A percentile compares a stretch with the other conserved stretches of the same genome.
phyloP scores from a whole-genome alignment of 2,888 invertebrate genomes.

The Amphipoea lucens region DNA sequence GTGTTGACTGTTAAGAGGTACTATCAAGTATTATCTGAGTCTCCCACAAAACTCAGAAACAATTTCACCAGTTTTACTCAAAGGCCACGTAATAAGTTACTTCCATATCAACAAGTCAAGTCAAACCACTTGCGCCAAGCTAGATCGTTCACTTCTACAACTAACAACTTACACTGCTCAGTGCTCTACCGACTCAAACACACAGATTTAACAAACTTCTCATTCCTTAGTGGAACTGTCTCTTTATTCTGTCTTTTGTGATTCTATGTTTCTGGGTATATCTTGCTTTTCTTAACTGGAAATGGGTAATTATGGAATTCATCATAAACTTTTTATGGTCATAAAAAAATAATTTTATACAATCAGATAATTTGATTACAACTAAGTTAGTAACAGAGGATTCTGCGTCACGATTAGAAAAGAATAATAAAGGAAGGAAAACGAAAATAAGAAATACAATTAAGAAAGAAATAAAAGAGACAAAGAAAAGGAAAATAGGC shows the following conservation, averaged over 20 bases:
- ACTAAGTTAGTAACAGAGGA: neutral
- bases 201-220: conserved; percentile 56
- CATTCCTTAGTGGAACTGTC: conserved; percentile 44
- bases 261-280: conserved; percentile 10
- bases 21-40: neutral
- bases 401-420: neutral
- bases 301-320: neutral
- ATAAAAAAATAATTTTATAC: neutral
- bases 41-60: neutral
- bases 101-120: conserved; percentile 60
- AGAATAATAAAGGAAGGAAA: neutral
- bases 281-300: neutral
- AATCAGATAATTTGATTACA: neutral
- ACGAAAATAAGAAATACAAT: neutral
- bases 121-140: conserved; percentile 38
- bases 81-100: conserved; percentile 38
- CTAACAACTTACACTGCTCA: conserved; percentile 53
- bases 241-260: conserved; percentile 43
- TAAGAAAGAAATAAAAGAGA: neutral
- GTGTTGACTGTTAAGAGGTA: neutral
- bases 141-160: conserved; percentile 54
- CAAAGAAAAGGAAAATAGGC: neutral
- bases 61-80: conserved; percentile 1
- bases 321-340: neutral
- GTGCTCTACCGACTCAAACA: conserved; percentile 45